These are phyloP conservation scores for Xylocampa areola DNA, from an alignment of 2,888 invertebrate species.

Conservation along the genomic window DNA sequence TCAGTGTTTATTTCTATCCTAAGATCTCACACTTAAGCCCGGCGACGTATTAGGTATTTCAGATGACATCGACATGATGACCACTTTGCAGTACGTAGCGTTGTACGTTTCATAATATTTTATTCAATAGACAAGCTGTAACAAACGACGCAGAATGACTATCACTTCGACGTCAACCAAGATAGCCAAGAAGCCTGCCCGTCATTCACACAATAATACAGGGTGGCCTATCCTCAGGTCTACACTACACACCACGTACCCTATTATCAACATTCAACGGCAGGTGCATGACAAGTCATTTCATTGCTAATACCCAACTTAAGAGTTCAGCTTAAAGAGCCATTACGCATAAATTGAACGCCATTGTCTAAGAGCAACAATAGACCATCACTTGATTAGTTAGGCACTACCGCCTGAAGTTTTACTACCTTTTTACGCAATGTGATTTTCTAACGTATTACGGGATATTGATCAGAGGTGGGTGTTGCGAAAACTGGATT, in stretches of 20 bases:
- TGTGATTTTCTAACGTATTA: not conserved
- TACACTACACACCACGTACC: conserved; percentile 1
- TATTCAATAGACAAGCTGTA: too few relatives aligned
- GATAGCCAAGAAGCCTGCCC: too few relatives aligned
- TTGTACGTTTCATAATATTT: too few relatives aligned
- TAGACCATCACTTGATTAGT: conserved; percentile 29
- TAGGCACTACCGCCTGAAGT: conserved; percentile 5
- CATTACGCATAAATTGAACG: conserved; percentile 24
- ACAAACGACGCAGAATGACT: too few relatives aligned
- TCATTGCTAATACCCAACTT: conserved; percentile 26
- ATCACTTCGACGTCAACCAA: too few relatives aligned
- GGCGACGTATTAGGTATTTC: too few relatives aligned
- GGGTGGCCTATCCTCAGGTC: not conserved
- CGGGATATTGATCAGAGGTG: too few relatives aligned
- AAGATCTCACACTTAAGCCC: too few relatives aligned
- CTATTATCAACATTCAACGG: conserved; percentile 23
- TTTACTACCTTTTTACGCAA: conserved; percentile 9
- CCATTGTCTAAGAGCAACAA: conserved; percentile 34
- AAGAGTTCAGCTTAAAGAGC: conserved; percentile 25
- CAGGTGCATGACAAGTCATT: conserved; percentile 34
- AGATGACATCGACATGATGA: too few relatives aligned
- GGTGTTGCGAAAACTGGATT: too few relatives aligned
- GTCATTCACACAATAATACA: not conserved
- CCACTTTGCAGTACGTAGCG: too few relatives aligned
- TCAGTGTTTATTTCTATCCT: too few relatives aligned